phyloP scores from a whole-genome alignment of 2,888 invertebrate genomes.

The Enchytraeus crypticus region DNA sequence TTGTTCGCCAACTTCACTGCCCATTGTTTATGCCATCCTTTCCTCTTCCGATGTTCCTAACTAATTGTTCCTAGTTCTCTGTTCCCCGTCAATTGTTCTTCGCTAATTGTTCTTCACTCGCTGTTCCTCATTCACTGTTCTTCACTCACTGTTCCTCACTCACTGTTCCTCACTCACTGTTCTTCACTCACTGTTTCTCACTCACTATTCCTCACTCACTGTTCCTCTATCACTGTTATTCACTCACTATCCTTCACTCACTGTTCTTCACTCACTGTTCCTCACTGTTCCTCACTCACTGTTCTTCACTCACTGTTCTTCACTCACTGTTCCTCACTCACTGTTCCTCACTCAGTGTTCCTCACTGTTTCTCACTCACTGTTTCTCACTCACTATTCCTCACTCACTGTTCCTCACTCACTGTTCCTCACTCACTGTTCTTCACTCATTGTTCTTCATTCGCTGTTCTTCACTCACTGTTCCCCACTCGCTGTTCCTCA shows the following conservation, averaged over 20 bases:
- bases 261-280: not conserved
- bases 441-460: not conserved
- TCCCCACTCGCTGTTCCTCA: not conserved
- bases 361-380: not conserved
- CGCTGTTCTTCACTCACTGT: not conserved
- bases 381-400: too few species aligned
- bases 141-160: not conserved
- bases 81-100: not conserved
- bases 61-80: not conserved
- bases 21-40: too few species aligned
- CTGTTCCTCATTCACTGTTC: not conserved
- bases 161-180: not conserved
- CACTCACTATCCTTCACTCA: too few species aligned
- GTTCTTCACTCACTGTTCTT: not conserved
- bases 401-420: not conserved
- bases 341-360: not conserved
- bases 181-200: too few species aligned
- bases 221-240: too few species aligned
- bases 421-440: not conserved
- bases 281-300: not conserved
- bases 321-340: not conserved
- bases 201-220: too few species aligned
- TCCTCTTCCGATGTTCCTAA: too few species aligned
- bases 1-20: too few species aligned
- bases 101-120: not conserved